Evolutionary conservation across 2,888 invertebrate genomes (phyloP).

Genomic region (Aelia acuminata): DNA sequence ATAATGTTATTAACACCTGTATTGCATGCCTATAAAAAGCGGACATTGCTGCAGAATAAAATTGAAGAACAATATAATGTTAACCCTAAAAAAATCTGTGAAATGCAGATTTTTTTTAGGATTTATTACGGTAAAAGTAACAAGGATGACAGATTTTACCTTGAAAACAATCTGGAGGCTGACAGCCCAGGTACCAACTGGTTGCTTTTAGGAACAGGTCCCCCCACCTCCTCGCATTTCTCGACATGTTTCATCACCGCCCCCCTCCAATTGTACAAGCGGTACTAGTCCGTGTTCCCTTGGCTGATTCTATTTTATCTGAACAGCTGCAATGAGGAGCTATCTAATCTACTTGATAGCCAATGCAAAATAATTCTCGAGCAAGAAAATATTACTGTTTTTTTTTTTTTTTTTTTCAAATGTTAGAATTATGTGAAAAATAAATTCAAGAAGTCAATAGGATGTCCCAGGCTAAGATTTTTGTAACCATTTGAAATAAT

Average conservation of each 20-base stretch:
- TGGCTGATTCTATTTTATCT: background rate
- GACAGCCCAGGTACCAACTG: conserved; percentile 36
- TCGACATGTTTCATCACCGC: conserved; percentile 44
- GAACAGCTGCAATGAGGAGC: background rate
- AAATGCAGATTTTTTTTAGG: background rate
- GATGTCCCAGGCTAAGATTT: no score
- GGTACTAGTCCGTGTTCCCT: conserved; percentile 3
- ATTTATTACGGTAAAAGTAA: background rate
- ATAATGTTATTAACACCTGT: background rate
- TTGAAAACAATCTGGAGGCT: conserved; percentile 14
- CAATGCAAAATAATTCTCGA: background rate
- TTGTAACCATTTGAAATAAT: no score
- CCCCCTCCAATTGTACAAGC: conserved; percentile 33
- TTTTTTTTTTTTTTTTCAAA: background rate
- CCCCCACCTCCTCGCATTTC: conserved; percentile 39
- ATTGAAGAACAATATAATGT: background rate
- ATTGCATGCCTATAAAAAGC: background rate
- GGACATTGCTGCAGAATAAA: background rate
- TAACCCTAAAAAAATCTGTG: background rate
- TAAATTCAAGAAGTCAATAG: no score
- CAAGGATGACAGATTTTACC: background rate
- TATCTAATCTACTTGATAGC: background rate
- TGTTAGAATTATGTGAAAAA: no score
- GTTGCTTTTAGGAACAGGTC: conserved; percentile 34
- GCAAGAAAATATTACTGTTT: background rate